A percentile compares a stretch with the other conserved stretches of the same genome.
Conservation (phyloP, 2,113 vertebrate genomes). For the Nansenia antarctica region DNA sequence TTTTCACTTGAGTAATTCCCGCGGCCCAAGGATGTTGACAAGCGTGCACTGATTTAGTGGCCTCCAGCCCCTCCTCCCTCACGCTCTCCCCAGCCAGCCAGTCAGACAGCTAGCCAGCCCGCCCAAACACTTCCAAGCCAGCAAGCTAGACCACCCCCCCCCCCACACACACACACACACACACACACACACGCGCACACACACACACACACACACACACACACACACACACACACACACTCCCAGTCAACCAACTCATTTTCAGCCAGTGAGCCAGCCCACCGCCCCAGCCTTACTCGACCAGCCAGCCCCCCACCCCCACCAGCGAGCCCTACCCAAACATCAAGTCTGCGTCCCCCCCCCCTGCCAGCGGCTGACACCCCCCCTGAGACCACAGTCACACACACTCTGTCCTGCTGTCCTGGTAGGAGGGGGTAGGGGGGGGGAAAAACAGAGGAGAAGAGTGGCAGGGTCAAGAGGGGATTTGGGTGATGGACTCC, state of each 20-base stretch:
- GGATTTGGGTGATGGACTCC: conserved; percentile 58
- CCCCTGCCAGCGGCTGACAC: conserved; percentile 17
- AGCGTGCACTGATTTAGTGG: conserved; percentile 94
- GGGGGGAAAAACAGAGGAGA: not conserved
- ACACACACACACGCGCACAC: too few species aligned
- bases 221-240: too few species aligned
- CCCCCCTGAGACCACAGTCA: conserved; percentile 29
- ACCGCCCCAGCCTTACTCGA: too few species aligned
- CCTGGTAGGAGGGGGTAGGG: not conserved
- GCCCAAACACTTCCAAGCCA: too few species aligned
- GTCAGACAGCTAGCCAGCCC: conserved; percentile 16
- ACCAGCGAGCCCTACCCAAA: too few species aligned
- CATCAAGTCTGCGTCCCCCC: conserved; percentile 43
- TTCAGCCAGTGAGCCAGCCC: conserved; percentile 15
- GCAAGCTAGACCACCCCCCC: conserved; percentile 55
- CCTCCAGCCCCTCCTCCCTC: conserved; percentile 52
- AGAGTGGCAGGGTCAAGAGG: conserved; percentile 46
- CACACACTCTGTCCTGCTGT: not conserved
- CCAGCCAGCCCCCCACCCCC: conserved; percentile 57
- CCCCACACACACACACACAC: too few species aligned
- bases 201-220: too few species aligned
- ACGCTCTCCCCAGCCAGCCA: conserved; percentile 28
- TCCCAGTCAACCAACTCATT: conserved; percentile 5
- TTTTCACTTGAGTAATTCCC: conserved; percentile 96
- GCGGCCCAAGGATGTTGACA: conserved; percentile 90